These are phyloP conservation scores for Darevskia mixta DNA, from an alignment of 2,797 vertebrate species.

Conservation along the genomic window DNA sequence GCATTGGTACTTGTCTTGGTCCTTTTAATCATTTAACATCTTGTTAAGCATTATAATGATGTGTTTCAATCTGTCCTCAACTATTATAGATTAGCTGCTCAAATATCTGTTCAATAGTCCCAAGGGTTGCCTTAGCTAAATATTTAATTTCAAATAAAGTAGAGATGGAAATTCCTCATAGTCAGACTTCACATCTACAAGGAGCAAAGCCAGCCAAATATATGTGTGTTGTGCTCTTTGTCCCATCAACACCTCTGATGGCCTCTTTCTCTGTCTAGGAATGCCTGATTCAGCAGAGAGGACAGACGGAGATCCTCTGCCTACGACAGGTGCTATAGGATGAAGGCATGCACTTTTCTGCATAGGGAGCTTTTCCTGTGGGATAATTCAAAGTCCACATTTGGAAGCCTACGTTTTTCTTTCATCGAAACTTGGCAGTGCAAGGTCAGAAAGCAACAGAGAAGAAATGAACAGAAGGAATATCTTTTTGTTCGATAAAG, in stretches of 20 bases:
- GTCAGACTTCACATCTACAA: background rate
- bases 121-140: slow-evolving; percentile 47
- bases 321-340: too few relatives aligned
- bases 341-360: background rate
- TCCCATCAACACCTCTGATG: too few relatives aligned
- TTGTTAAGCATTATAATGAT: slow-evolving; percentile 39
- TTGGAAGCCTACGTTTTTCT: background rate
- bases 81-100: slow-evolving; percentile 42
- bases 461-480: background rate
- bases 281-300: background rate
- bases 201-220: background rate
- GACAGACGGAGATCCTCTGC: background rate
- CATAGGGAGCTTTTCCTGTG: background rate
- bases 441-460: background rate
- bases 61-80: slow-evolving; percentile 44
- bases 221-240: too few relatives aligned
- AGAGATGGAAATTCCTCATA: slow-evolving; percentile 41
- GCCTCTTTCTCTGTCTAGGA: background rate
- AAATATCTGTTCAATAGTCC: slow-evolving; percentile 43
- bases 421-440: background rate
- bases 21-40: slow-evolving; percentile 48
- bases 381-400: background rate
- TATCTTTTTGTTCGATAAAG: too few relatives aligned
- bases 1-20: slow-evolving; percentile 15
- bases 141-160: slow-evolving; percentile 63